Conservation (phyloP, 2,797 vertebrate genomes). For the Simalia tracyae region DNA sequence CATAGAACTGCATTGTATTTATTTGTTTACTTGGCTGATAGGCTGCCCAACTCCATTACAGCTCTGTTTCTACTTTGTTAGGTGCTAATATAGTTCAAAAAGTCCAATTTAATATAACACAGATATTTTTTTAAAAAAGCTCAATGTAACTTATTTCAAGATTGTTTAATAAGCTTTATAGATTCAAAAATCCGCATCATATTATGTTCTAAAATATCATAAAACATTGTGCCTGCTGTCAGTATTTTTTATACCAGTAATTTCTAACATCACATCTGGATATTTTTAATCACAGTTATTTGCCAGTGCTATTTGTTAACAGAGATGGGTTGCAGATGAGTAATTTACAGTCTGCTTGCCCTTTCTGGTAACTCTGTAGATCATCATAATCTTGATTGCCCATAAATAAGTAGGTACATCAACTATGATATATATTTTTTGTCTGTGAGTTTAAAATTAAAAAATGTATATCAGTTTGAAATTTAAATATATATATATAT, state of each 20-base stretch:
- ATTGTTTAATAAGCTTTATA: not conserved
- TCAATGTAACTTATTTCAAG: not conserved
- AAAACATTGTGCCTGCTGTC: conserved; percentile 12
- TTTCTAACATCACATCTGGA: not conserved
- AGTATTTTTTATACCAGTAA: not conserved
- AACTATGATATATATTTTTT: not conserved
- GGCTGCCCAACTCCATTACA: not conserved
- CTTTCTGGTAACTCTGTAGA: not conserved
- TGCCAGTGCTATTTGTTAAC: not conserved
- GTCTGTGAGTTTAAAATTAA: not conserved
- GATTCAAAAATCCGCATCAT: not conserved
- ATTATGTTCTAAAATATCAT: conserved; percentile 19
- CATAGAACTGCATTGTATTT: not conserved
- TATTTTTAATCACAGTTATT: conserved; percentile 21
- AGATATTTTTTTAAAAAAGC: not conserved
- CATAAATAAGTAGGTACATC: not conserved
- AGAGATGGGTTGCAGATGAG: not conserved
- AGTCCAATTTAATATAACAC: not conserved
- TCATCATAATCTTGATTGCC: not conserved
- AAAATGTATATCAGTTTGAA: not conserved
- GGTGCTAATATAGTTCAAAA: not conserved
- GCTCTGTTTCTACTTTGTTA: not conserved
- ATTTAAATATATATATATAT: not conserved
- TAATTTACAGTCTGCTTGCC: not conserved
- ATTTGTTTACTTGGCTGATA: not conserved